Conservation (phyloP, 1,140 invertebrate genomes). For the Antheraea pernyi region DNA sequence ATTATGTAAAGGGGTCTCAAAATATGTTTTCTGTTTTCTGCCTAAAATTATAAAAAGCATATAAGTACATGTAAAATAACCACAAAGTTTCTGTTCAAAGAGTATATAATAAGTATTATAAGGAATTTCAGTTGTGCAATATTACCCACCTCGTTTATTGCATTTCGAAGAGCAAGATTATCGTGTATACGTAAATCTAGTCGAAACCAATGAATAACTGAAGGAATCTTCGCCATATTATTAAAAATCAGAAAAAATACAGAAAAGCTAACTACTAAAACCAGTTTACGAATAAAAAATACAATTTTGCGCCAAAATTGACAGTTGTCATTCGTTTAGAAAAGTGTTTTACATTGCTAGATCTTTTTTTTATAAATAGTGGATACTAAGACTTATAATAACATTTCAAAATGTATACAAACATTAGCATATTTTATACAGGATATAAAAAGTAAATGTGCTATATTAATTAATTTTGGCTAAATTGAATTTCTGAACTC, state of each 20-base stretch:
- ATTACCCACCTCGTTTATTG: conserved; percentile 75
- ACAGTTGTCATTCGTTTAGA: conserved; percentile 1
- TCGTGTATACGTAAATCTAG: conserved; percentile 87
- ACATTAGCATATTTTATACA: no score
- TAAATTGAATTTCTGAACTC: no score
- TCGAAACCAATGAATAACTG: conserved; percentile 85
- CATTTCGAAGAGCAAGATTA: conserved; percentile 83
- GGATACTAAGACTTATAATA: no score
- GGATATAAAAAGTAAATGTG: no score
- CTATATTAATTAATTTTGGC: no score
- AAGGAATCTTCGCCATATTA: conserved; percentile 45
- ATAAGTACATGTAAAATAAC: conserved; percentile 5
- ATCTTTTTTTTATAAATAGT: no score
- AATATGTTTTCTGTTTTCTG: conserved; percentile 67
- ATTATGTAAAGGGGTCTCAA: conserved; percentile 85
- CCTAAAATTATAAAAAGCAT: conserved; percentile 49
- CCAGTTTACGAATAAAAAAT: neutral
- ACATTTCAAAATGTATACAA: no score
- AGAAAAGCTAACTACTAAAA: no score
- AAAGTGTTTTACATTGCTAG: neutral
- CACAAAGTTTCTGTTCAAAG: neutral
- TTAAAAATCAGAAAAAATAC: neutral
- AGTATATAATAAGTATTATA: no score
- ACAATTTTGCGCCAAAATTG: neutral
- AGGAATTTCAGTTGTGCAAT: neutral